Conservation (phyloP, 2,797 vertebrate species). For the Poecile montanus region DNA sequence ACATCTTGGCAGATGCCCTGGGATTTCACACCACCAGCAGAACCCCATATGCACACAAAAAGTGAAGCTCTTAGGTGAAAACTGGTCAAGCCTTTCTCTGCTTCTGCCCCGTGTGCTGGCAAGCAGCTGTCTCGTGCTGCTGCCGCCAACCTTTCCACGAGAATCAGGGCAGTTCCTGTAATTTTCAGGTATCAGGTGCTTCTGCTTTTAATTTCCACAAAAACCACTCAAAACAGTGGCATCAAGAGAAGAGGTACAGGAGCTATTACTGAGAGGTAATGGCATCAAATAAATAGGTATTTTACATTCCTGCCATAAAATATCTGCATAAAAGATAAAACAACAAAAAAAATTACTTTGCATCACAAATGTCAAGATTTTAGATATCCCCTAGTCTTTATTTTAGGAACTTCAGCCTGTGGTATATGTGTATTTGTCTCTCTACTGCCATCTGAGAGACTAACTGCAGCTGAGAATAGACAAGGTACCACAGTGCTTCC, state of each 20-base stretch:
- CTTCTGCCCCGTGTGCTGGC: not conserved
- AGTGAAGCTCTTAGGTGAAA: slow-evolving; percentile 49
- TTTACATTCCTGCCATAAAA: slow-evolving; percentile 52
- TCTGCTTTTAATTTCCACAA: slow-evolving; percentile 19
- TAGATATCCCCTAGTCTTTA: slow-evolving; percentile 38
- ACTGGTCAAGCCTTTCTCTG: slow-evolving; percentile 36
- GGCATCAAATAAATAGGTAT: not conserved
- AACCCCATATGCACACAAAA: slow-evolving; percentile 54
- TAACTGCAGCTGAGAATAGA: not conserved
- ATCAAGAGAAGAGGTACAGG: not conserved
- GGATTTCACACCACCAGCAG: slow-evolving; percentile 59
- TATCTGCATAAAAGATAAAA: slow-evolving; percentile 30
- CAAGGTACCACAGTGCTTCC: not conserved
- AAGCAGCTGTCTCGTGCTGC: not conserved
- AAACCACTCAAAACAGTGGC: not conserved
- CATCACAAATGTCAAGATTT: slow-evolving; percentile 39
- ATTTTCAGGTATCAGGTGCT: not conserved
- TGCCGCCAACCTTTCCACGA: not conserved
- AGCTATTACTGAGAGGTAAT: not conserved
- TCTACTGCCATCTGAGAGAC: slow-evolving; percentile 25
- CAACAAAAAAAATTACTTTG: slow-evolving; percentile 55
- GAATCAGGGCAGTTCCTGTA: not conserved
- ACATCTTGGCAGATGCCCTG: slow-evolving; percentile 69
- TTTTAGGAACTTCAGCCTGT: slow-evolving; percentile 13
- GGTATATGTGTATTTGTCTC: not conserved